phyloP scores from a whole-genome alignment of 1,140 invertebrate species.

The Cherax quadricarinatus region DNA sequence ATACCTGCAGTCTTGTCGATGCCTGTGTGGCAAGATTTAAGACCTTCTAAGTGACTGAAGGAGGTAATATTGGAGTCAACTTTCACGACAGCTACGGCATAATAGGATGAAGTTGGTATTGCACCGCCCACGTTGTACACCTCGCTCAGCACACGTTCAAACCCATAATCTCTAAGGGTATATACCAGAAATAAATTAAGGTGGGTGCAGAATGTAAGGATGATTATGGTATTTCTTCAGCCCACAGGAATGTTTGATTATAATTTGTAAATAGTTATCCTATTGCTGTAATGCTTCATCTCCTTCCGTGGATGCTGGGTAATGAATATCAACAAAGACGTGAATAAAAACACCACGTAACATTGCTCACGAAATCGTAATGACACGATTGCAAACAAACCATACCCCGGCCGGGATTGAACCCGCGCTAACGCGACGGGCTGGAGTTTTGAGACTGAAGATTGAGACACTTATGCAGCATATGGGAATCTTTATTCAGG shows the following conservation, averaged over 20 bases:
- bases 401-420: too few relatives aligned
- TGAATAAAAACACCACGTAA: too few relatives aligned
- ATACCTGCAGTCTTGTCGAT: conserved; percentile 91
- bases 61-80: conserved; percentile 80
- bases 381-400: too few relatives aligned
- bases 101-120: conserved; percentile 75
- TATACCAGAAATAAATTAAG: neutral
- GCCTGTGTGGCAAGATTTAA: conserved; percentile 92
- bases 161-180: conserved; percentile 79
- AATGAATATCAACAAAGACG: too few relatives aligned
- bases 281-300: too few relatives aligned
- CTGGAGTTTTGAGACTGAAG: too few relatives aligned
- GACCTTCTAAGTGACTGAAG: conserved; percentile 84
- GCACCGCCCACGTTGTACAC: conserved; percentile 79
- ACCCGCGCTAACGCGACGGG: too few relatives aligned
- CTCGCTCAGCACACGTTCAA: conserved; percentile 81
- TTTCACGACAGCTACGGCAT: conserved; percentile 72
- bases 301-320: too few relatives aligned
- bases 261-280: neutral
- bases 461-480: too few relatives aligned
- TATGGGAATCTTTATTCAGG: too few relatives aligned
- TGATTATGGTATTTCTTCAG: neutral
- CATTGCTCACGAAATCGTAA: too few relatives aligned
- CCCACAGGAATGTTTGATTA: neutral
- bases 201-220: neutral